phyloP scores from a whole-genome alignment of 1,140 invertebrate genomes.

The Teleopsis dalmanni region DNA sequence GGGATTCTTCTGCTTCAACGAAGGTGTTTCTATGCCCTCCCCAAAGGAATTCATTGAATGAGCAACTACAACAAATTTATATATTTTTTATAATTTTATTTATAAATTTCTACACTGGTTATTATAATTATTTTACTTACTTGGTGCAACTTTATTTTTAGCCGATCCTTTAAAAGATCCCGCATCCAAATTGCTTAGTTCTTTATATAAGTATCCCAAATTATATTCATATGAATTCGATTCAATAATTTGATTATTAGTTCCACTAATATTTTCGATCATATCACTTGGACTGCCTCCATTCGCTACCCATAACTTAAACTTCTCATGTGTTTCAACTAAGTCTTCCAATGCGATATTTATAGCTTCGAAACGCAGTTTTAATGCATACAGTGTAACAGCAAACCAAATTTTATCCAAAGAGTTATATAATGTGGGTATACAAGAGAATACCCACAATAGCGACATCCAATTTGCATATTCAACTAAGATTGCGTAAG shows the following conservation, averaged over 20 bases:
- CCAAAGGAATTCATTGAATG: constrained; percentile 25
- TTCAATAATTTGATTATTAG: no score
- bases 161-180: constrained; percentile 17
- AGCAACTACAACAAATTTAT: background rate
- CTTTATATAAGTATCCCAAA: constrained; percentile 34
- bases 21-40: constrained; percentile 13
- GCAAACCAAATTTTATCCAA: constrained; percentile 43
- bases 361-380: constrained; percentile 35
- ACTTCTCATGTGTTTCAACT: constrained; percentile 28
- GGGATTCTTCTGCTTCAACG: background rate
- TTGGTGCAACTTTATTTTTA: constrained; percentile 28
- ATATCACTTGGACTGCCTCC: constrained; percentile 8
- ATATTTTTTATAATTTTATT: no score
- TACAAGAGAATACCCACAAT: constrained; percentile 27
- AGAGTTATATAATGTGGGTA: constrained; percentile 37
- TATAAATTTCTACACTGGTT: no score
- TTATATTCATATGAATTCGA: no score
- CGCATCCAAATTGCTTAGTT: constrained; percentile 25
- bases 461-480: constrained; percentile 29
- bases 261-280: background rate
- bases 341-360: constrained; percentile 31
- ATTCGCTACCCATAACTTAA: constrained; percentile 20
- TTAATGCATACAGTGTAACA: constrained; percentile 29
- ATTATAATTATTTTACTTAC: no score
- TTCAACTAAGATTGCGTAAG: constrained; percentile 29